These are phyloP conservation scores for Notodonta ziczac DNA, from an alignment of 2,888 invertebrate genomes.

Conservation along the genomic window DNA sequence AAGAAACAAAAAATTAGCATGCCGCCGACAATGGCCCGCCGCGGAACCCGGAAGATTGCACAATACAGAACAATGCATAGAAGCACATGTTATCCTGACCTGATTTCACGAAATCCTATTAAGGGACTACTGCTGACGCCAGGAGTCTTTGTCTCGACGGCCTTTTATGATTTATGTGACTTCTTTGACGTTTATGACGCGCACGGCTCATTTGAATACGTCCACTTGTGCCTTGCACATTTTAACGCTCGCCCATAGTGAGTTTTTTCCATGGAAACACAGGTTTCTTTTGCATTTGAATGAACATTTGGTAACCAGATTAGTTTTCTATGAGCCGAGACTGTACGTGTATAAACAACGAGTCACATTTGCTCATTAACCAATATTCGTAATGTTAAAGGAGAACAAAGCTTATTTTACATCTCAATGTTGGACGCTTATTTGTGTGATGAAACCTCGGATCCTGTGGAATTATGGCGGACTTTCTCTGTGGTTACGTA, in stretches of 20 bases:
- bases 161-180: constrained; percentile 81
- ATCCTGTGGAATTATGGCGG: constrained; percentile 28
- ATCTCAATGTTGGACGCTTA: constrained; percentile 48
- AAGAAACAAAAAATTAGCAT: constrained; percentile 73
- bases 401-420: constrained; percentile 47
- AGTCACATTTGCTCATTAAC: constrained; percentile 60
- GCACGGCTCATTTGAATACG: constrained; percentile 80
- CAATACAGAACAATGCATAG: constrained; percentile 66
- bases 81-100: constrained; percentile 83
- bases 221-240: constrained; percentile 80
- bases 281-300: constrained; percentile 72
- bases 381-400: constrained; percentile 52
- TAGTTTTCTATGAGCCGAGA: constrained; percentile 71
- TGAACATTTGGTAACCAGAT: constrained; percentile 83
- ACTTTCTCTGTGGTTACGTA: constrained; percentile 50
- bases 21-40: constrained; percentile 60
- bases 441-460: constrained; percentile 37
- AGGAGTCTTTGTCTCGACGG: constrained; percentile 67
- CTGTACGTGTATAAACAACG: constrained; percentile 69
- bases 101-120: constrained; percentile 70
- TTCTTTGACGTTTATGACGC: constrained; percentile 75
- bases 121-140: constrained; percentile 64
- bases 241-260: constrained; percentile 66
- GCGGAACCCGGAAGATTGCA: constrained; percentile 79
- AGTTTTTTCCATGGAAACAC: constrained; percentile 66